A percentile compares a stretch with the other conserved stretches of the same genome.
Evolutionary conservation across 2,797 vertebrate genomes (phyloP).

Genomic region (Tokudaia tokunoshimensis): DNA sequence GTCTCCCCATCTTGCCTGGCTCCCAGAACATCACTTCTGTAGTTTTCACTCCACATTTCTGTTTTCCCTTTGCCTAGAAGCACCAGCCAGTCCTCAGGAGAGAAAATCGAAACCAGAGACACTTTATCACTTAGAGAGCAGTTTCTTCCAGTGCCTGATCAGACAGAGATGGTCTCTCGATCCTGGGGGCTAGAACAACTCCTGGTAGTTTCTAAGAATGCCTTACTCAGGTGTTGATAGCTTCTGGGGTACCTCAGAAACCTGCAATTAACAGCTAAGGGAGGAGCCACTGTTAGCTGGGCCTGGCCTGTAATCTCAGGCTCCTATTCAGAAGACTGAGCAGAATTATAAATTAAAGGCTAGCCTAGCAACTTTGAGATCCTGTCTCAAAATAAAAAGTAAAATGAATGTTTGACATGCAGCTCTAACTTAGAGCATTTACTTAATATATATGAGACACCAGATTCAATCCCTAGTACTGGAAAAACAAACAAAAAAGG

Average conservation of each 20-base stretch:
- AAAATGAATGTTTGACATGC: background rate
- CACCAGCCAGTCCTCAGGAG: background rate
- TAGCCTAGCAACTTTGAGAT: background rate
- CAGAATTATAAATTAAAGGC: background rate
- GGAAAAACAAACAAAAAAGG: background rate
- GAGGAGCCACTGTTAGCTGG: background rate
- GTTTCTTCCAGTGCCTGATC: background rate
- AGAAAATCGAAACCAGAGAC: background rate
- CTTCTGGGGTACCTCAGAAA: background rate
- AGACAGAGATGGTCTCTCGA: background rate
- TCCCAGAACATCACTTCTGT: background rate
- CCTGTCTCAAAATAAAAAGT: background rate
- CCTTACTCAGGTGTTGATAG: background rate
- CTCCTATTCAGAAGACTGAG: background rate
- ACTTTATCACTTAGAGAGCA: background rate
- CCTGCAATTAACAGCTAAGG: background rate
- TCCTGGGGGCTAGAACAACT: background rate
- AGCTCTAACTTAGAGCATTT: background rate
- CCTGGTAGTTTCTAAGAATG: background rate
- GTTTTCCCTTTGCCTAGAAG: constrained; percentile 35
- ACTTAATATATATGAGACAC: background rate
- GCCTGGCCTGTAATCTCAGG: background rate
- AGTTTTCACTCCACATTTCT: background rate
- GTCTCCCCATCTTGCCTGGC: background rate
- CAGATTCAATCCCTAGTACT: background rate